These are phyloP conservation scores for Pseudococcus viburni DNA, from an alignment of 2,888 invertebrate species.

Conservation along the genomic window DNA sequence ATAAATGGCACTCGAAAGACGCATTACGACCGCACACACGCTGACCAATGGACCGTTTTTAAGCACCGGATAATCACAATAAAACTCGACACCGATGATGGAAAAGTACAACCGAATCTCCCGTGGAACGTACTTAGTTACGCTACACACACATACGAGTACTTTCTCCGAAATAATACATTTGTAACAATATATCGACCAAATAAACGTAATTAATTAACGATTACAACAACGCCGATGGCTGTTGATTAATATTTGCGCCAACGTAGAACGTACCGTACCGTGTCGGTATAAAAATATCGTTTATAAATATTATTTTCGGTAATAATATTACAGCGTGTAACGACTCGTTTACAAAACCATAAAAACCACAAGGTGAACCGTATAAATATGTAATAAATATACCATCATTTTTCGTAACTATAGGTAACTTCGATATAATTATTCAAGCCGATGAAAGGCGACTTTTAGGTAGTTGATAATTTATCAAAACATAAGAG, in stretches of 20 bases:
- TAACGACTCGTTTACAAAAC: neutral
- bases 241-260: neutral
- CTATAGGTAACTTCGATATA: neutral
- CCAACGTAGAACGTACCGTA: too few relatives aligned
- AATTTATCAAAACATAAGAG: neutral
- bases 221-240: slow-evolving; percentile 11
- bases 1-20: slow-evolving; percentile 5
- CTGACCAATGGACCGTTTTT: slow-evolving; percentile 6
- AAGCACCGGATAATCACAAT: slow-evolving; percentile 22
- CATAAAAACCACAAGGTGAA: slow-evolving; percentile 38
- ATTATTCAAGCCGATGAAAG: neutral
- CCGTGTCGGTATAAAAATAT: neutral
- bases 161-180: neutral
- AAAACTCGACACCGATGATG: slow-evolving; percentile 10
- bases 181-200: neutral
- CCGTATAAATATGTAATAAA: neutral
- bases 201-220: slow-evolving; percentile 24
- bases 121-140: neutral
- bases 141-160: neutral
- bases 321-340: neutral
- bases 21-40: neutral
- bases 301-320: neutral
- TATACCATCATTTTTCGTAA: neutral
- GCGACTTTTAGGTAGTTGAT: neutral
- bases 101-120: neutral